Percentiles rank a stretch among this genome's conserved stretches.
These are phyloP conservation scores for Leptobrachium ailaonicum DNA, from an alignment of 2,113 vertebrate genomes.

Conservation along the genomic window DNA sequence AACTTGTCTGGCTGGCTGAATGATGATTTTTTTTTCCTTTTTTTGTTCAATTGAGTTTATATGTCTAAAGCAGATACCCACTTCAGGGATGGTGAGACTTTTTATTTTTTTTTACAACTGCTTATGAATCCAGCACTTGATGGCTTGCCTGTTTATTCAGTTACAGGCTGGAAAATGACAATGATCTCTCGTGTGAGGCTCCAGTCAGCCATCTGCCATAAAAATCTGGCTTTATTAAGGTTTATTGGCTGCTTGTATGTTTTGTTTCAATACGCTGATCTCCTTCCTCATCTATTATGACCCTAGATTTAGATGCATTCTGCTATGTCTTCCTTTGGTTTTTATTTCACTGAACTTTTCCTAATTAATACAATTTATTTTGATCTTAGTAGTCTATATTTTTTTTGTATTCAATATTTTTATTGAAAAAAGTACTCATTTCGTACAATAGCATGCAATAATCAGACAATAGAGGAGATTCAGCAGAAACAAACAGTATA, in stretches of 20 bases:
- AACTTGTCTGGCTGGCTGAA: constrained; percentile 31
- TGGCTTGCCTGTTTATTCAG: constrained; percentile 10
- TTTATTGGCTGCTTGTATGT: constrained; percentile 28
- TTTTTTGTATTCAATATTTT: too few species aligned
- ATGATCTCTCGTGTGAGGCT: constrained; percentile 27
- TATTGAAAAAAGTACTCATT: too few species aligned
- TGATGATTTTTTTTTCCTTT: constrained; percentile 19
- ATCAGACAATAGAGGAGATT: too few species aligned
- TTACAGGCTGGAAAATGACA: constrained; percentile 24
- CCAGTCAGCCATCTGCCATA: constrained; percentile 36
- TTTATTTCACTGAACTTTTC: too few species aligned
- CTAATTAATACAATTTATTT: too few species aligned
- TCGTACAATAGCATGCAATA: too few species aligned
- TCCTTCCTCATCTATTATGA: constrained; percentile 11
- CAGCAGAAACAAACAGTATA: too few species aligned
- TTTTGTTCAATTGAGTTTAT: constrained; percentile 31
- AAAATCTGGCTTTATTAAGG: constrained; percentile 13
- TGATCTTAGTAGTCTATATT: too few species aligned
- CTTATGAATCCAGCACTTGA: constrained; percentile 27
- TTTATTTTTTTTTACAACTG: constrained; percentile 23
- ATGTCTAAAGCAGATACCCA: constrained; percentile 17
- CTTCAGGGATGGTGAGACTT: constrained; percentile 24
- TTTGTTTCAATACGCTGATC: constrained; percentile 20
- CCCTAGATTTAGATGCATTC: constrained; percentile 20
- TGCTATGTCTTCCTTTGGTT: not conserved